phyloP scores from a whole-genome alignment of 92 coral and sea anemone genomes.

The Virgularia gustaviana region DNA sequence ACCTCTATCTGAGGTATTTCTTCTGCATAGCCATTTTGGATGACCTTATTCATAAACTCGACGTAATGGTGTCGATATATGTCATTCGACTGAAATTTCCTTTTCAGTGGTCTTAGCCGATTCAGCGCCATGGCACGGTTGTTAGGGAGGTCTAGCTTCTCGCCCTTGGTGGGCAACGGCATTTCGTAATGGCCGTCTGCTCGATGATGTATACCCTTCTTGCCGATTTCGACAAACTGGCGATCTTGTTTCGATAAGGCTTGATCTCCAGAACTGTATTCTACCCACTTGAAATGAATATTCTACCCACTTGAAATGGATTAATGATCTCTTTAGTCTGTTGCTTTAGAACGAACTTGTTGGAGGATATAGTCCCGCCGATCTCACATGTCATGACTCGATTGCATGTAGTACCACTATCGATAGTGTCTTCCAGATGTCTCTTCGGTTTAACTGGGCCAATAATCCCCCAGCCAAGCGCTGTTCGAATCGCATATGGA shows the following conservation, averaged over 20 bases:
- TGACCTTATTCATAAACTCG: conserved; percentile 20
- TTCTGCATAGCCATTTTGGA: conserved; percentile 37
- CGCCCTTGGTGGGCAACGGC: conserved; percentile 37
- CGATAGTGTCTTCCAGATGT: not conserved
- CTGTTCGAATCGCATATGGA: conserved; percentile 4
- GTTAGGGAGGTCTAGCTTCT: conserved; percentile 23
- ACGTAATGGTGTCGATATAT: conserved; percentile 27
- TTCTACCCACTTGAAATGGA: conserved; percentile 23
- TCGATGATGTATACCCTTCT: conserved; percentile 12
- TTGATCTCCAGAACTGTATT: not conserved
- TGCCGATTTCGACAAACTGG: conserved; percentile 7
- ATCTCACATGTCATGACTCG: conserved; percentile 13
- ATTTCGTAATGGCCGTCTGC: conserved; percentile 42
- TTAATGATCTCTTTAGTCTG: conserved; percentile 40
- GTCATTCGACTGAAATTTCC: not conserved
- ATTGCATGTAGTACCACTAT: not conserved
- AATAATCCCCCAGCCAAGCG: conserved; percentile 9
- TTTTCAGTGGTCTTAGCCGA: conserved; percentile 18
- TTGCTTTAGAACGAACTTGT: not conserved
- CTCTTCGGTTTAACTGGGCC: not conserved
- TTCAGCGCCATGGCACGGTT: conserved; percentile 2
- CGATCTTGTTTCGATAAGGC: conserved; percentile 26
- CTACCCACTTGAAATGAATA: conserved; percentile 44
- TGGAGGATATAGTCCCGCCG: not conserved
- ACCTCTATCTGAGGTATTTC: not conserved